Conservation (phyloP, 2,797 vertebrate species). For the Sorex maritimensis region DNA sequence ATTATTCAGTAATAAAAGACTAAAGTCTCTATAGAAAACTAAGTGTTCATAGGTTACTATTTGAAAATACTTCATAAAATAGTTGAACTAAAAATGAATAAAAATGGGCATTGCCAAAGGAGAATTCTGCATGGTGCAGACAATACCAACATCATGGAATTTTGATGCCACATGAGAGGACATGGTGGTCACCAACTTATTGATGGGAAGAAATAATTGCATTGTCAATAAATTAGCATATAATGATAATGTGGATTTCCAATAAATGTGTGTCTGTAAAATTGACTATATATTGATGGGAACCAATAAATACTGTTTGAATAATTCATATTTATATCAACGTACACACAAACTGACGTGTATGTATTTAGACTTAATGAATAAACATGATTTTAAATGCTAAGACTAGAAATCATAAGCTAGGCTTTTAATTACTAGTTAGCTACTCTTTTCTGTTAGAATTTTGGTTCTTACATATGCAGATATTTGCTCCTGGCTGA, state of each 20-base stretch:
- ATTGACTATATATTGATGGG: background rate
- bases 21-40: background rate
- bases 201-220: background rate
- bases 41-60: no score
- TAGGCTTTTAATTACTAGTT: constrained; percentile 13
- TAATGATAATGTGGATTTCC: background rate
- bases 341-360: background rate
- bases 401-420: background rate
- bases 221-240: background rate
- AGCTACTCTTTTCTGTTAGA: constrained; percentile 7
- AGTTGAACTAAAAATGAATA: background rate
- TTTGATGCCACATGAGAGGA: background rate
- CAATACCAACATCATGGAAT: background rate
- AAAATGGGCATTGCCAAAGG: background rate
- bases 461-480: background rate
- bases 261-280: background rate
- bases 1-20: constrained; percentile 5
- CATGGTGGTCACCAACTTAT: background rate
- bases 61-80: no score
- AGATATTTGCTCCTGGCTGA: background rate
- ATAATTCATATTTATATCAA: background rate
- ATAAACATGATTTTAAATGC: constrained; percentile 43
- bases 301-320: background rate
- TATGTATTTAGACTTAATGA: background rate
- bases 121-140: background rate